These are phyloP conservation scores for Sceloporus tristichus DNA, from an alignment of 2,113 vertebrate genomes.

Conservation along the genomic window DNA sequence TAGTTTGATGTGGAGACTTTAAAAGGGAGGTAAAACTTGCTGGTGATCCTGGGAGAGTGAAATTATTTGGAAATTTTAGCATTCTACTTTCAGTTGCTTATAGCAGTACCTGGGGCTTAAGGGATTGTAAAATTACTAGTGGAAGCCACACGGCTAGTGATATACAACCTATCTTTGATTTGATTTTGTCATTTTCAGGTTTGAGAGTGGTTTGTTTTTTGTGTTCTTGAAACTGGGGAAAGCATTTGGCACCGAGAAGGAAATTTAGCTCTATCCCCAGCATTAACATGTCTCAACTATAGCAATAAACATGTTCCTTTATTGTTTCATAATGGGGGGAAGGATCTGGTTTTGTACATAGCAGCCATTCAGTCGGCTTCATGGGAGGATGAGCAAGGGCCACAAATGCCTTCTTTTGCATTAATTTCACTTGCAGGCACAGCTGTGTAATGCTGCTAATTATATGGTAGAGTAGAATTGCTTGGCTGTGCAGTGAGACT, in stretches of 20 bases:
- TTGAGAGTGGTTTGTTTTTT: background rate
- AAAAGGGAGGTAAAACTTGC: background rate
- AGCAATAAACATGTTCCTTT: background rate
- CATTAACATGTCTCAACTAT: background rate
- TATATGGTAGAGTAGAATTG: conserved; percentile 46
- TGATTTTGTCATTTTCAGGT: background rate
- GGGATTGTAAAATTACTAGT: background rate
- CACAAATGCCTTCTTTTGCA: conserved; percentile 33
- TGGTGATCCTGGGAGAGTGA: background rate
- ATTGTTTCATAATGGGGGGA: conserved; percentile 32
- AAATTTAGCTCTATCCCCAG: conserved; percentile 11
- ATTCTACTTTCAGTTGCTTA: background rate
- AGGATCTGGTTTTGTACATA: conserved; percentile 23
- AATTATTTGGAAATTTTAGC: background rate
- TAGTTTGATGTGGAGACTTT: background rate
- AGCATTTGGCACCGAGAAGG: background rate
- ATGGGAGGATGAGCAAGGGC: conserved; percentile 35
- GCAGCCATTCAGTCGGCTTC: conserved; percentile 25
- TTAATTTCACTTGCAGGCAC: conserved; percentile 31
- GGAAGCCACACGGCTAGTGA: background rate
- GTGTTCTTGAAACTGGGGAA: background rate
- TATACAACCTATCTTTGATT: background rate
- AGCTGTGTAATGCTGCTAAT: conserved; percentile 45
- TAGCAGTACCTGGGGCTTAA: background rate
- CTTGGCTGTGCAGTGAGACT: background rate